phyloP scores from a whole-genome alignment of 1,140 invertebrate genomes.

The Latrodectus geometricus region DNA sequence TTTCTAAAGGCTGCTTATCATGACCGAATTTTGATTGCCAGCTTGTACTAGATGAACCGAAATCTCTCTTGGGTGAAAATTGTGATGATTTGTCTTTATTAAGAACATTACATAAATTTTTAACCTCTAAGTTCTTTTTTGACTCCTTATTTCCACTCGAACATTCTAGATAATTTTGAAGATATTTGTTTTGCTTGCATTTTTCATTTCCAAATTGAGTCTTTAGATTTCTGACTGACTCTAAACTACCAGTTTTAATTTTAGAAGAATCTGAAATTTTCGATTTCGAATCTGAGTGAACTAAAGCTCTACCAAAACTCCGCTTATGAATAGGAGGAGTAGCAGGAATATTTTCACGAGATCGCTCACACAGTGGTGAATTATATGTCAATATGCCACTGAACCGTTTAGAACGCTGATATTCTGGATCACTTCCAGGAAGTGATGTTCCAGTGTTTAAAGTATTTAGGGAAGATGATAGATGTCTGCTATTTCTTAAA shows the following conservation, averaged over 20 bases:
- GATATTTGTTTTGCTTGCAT: background rate
- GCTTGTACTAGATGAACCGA: too few species aligned
- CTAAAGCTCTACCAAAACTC: background rate
- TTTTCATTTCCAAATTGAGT: background rate
- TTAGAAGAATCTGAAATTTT: background rate
- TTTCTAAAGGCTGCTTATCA: too few species aligned
- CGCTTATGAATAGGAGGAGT: background rate
- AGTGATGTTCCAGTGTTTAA: background rate
- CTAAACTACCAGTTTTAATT: background rate
- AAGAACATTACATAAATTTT: too few species aligned
- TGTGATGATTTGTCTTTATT: too few species aligned
- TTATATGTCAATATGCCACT: conserved; percentile 16
- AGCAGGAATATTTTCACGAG: background rate
- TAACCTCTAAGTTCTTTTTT: too few species aligned
- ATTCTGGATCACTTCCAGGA: background rate
- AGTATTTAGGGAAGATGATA: conserved; percentile 13
- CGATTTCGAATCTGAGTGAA: background rate
- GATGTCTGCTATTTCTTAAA: background rate
- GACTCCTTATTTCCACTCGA: background rate
- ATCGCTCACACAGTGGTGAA: background rate
- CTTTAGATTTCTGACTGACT: background rate
- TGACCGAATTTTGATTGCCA: too few species aligned
- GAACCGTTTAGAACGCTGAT: conserved; percentile 3
- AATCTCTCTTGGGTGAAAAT: too few species aligned
- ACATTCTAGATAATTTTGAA: background rate